phyloP scores from a whole-genome alignment of 2,797 vertebrate genomes.

The Pelodytes ibericus region DNA sequence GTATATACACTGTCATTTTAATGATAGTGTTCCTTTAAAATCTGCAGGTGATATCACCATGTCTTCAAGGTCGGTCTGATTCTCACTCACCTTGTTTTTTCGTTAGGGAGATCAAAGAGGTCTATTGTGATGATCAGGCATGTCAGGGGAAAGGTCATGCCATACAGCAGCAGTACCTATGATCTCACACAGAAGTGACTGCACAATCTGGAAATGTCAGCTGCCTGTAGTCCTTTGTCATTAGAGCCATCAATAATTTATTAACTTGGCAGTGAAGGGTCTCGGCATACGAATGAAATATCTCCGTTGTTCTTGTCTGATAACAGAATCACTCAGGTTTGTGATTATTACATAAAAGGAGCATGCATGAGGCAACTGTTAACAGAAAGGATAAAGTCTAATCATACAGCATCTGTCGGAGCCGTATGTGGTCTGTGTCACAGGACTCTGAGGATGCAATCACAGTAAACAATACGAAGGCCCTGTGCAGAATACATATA shows the following conservation, averaged over 20 bases:
- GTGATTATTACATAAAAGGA: conserved; percentile 43
- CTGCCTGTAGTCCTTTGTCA: conserved; percentile 46
- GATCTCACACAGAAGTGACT: conserved; percentile 46
- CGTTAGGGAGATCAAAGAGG: conserved; percentile 40
- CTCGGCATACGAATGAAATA: conserved; percentile 13
- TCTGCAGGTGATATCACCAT: conserved; percentile 29
- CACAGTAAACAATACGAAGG: conserved; percentile 5
- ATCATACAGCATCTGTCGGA: conserved; percentile 1
- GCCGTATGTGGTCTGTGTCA: conserved; percentile 1
- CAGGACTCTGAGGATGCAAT: background rate
- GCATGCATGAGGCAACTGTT: conserved; percentile 32
- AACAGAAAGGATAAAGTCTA: conserved; percentile 42
- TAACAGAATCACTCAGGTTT: conserved; percentile 38
- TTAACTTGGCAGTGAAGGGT: conserved; percentile 42
- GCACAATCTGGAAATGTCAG: conserved; percentile 45
- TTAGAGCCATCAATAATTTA: conserved; percentile 49
- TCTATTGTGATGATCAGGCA: conserved; percentile 26
- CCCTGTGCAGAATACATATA: too few relatives aligned
- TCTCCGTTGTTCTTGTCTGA: conserved; percentile 48
- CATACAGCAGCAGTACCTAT: conserved; percentile 36
- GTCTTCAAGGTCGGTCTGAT: background rate
- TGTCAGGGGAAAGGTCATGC: conserved; percentile 50
- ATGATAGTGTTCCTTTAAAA: background rate
- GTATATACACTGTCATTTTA: too few relatives aligned
- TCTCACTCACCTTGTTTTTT: conserved; percentile 24